Percentiles rank a stretch among this genome's conserved stretches.
Evolutionary conservation across 2,113 vertebrate species (phyloP).

Genomic region (Anoplopoma fimbria): DNA sequence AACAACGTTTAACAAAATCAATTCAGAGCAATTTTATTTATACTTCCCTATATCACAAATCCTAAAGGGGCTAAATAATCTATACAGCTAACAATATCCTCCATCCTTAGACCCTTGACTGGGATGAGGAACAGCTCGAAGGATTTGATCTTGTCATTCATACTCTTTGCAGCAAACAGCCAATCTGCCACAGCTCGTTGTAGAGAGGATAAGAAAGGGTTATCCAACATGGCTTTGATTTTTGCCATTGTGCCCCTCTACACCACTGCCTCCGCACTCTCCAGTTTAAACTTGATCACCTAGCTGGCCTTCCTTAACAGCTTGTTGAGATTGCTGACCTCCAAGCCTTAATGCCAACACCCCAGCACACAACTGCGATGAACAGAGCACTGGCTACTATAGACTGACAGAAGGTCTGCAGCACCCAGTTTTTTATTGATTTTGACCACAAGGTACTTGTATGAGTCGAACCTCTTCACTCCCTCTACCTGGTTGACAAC

Average conservation of each 20-base stretch:
- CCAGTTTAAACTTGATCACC: not conserved
- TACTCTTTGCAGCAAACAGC: not conserved
- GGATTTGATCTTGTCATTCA: not conserved
- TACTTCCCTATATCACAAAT: not conserved
- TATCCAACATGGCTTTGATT: not conserved
- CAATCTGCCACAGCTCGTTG: not conserved
- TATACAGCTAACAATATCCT: not conserved
- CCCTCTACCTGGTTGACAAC: not conserved
- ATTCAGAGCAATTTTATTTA: not conserved
- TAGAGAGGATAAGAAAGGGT: not conserved
- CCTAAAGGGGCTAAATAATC: not conserved
- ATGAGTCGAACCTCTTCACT: not conserved
- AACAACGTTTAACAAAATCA: not conserved
- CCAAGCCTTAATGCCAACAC: not conserved
- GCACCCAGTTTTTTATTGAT: not conserved
- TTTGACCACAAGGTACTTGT: not conserved
- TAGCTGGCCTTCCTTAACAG: not conserved
- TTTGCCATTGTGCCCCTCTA: not conserved
- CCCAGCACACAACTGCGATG: not conserved
- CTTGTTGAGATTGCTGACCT: not conserved
- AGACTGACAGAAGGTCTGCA: not conserved
- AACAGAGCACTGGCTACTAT: not conserved
- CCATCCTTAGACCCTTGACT: not conserved
- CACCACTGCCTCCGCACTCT: not conserved
- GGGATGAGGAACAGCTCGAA: not conserved